Percentiles rank a stretch among this genome's conserved stretches.
Conservation (phyloP, 2,797 vertebrate species). For the Tiaroga cobitis region DNA sequence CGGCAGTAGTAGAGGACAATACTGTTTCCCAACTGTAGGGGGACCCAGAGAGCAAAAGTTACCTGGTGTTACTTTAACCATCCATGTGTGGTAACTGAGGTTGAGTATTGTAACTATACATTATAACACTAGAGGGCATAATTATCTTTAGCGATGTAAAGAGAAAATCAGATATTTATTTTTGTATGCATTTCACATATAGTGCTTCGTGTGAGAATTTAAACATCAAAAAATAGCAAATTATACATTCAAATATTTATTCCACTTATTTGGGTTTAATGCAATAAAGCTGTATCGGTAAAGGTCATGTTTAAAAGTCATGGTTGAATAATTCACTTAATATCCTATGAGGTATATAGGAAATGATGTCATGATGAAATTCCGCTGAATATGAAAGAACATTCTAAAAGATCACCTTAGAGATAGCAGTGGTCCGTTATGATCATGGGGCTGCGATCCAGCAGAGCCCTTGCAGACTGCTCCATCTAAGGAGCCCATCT, state of each 20-base stretch:
- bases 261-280: not conserved
- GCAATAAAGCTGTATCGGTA: not conserved
- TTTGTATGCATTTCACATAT: not conserved
- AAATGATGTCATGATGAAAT: not conserved
- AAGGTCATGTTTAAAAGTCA: not conserved
- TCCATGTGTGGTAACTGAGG: not conserved
- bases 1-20: too few species aligned
- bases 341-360: not conserved
- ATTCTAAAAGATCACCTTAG: not conserved
- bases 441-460: slow-evolving; percentile 1
- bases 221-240: not conserved
- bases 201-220: not conserved
- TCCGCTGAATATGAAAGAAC: not conserved
- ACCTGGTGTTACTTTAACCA: not conserved
- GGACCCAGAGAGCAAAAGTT: too few species aligned
- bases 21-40: too few species aligned
- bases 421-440: not conserved
- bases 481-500: slow-evolving; percentile 56
- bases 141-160: slow-evolving; percentile 1
- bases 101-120: not conserved
- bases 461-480: not conserved
- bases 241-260: not conserved
- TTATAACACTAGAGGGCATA: slow-evolving; percentile 29
- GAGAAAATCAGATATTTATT: not conserved
- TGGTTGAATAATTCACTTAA: not conserved